Percentiles rank a stretch among this genome's conserved stretches.
These are phyloP conservation scores for Colletes gigas DNA, from an alignment of 1,140 invertebrate species.

Conservation along the genomic window DNA sequence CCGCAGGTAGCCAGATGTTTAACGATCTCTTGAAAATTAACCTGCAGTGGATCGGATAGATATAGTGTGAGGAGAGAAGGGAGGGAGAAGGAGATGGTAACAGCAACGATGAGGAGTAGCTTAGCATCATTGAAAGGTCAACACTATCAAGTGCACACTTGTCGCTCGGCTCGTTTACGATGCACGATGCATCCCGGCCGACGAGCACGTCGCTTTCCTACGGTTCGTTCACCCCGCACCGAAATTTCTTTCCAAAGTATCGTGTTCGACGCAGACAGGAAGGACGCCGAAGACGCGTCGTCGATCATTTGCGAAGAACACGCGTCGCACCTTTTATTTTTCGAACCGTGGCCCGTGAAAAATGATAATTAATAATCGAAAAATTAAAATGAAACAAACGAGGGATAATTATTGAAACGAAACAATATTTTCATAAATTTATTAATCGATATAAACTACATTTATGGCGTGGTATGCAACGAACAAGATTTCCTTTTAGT, in stretches of 20 bases:
- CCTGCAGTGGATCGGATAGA: slow-evolving; percentile 8
- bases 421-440: no score
- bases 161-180: slow-evolving; percentile 75
- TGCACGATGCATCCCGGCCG: slow-evolving; percentile 72
- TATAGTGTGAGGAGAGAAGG: slow-evolving; percentile 6
- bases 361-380: no score
- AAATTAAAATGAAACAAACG: no score
- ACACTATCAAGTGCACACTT: slow-evolving; percentile 70
- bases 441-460: no score
- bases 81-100: slow-evolving; percentile 37
- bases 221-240: slow-evolving; percentile 74
- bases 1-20: slow-evolving; percentile 29
- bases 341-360: neutral
- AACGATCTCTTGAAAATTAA: slow-evolving; percentile 57
- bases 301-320: neutral
- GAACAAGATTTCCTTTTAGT: no score
- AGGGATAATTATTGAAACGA: no score
- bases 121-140: slow-evolving; percentile 71
- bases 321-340: neutral
- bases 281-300: neutral
- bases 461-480: no score
- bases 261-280: slow-evolving; percentile 12
- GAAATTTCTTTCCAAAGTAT: slow-evolving; percentile 71
- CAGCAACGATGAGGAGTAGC: slow-evolving; percentile 50
- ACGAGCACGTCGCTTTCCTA: slow-evolving; percentile 66